A percentile compares a stretch with the other conserved stretches of the same genome.
phyloP scores from a whole-genome alignment of 2,888 invertebrate genomes.

The Actias luna region DNA sequence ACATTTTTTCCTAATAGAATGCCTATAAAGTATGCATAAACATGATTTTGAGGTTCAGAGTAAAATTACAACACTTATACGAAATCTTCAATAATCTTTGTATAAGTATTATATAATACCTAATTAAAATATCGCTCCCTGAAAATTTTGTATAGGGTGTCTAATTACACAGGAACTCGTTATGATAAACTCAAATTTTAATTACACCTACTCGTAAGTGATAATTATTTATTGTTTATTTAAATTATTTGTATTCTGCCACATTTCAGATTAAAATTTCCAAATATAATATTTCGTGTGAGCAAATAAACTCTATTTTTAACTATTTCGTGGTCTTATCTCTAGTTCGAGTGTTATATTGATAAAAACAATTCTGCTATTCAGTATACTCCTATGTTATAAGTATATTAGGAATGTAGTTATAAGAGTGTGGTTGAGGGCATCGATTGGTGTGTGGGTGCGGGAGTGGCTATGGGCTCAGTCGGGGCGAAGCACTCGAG shows the following conservation, averaged over 20 bases:
- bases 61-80: not conserved
- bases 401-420: no score
- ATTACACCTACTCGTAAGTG: constrained; percentile 45
- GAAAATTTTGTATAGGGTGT: constrained; percentile 1
- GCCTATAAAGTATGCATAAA: no score
- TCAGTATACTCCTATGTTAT: no score
- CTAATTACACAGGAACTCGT: constrained; percentile 18
- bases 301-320: not conserved
- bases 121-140: constrained; percentile 11
- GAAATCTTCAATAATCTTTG: not conserved
- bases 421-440: no score
- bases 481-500: no score
- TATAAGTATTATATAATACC: not conserved
- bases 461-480: no score
- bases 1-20: no score
- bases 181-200: constrained; percentile 36
- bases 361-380: no score
- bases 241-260: constrained; percentile 14
- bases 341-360: no score
- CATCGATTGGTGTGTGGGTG: no score
- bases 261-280: not conserved
- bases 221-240: constrained; percentile 46
- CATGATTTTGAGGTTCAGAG: no score
- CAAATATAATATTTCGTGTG: not conserved
- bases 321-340: not conserved